Conservation (phyloP, 53 echinoderm and acorn worm genomes). For the Temnopleurus reevesii region DNA sequence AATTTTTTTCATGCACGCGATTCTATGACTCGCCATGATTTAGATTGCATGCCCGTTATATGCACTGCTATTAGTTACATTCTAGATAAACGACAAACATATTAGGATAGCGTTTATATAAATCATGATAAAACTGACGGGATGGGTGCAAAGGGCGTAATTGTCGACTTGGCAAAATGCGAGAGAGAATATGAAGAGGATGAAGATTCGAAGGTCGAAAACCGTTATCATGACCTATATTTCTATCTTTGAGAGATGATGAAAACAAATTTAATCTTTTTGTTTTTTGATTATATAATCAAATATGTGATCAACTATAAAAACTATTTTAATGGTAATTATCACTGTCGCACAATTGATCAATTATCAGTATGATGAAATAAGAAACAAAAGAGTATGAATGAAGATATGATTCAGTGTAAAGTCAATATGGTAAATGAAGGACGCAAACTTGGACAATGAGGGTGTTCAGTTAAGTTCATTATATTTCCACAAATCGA, state of each 20-base stretch:
- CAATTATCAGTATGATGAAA: neutral
- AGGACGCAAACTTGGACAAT: too few species aligned
- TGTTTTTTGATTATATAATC: neutral
- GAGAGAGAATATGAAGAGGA: neutral
- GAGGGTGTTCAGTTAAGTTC: too few species aligned
- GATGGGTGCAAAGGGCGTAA: neutral
- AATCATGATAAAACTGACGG: neutral
- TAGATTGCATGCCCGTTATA: conserved; percentile 11
- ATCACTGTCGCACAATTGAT: neutral
- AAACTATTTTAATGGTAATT: neutral
- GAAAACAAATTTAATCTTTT: neutral
- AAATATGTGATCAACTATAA: neutral
- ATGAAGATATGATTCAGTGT: too few species aligned
- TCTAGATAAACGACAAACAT: neutral
- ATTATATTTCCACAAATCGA: too few species aligned
- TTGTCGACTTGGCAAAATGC: neutral
- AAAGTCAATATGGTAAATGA: neutral
- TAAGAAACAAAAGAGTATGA: too few species aligned
- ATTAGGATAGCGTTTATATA: conserved; percentile 1
- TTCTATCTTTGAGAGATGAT: neutral
- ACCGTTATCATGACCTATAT: neutral
- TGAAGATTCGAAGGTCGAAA: neutral
- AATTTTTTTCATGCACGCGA: neutral
- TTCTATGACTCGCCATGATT: neutral
- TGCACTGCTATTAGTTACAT: neutral